A percentile compares a stretch with the other conserved stretches of the same genome.
phyloP scores from a whole-genome alignment of 2,797 vertebrate species.

The Sebastes matsubarae region DNA sequence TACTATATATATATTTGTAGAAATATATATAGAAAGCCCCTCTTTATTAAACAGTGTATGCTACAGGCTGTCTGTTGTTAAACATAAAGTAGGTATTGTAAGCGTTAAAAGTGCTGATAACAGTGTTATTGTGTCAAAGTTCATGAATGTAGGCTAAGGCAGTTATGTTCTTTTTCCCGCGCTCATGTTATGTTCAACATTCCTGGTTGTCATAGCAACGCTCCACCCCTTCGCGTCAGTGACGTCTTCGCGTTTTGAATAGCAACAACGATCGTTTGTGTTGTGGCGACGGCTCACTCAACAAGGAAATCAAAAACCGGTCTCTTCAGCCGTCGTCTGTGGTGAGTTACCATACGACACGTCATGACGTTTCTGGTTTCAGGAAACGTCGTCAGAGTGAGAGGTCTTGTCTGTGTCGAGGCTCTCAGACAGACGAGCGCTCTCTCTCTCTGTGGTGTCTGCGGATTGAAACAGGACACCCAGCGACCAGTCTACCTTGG shows the following conservation, averaged over 20 bases:
- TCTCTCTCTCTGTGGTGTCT: slow-evolving; percentile 1
- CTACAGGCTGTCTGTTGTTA: neutral
- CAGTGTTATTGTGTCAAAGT: slow-evolving; percentile 37
- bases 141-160: slow-evolving; percentile 18
- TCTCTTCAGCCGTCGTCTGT: neutral
- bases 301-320: neutral
- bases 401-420: slow-evolving; percentile 6
- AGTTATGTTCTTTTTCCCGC: slow-evolving; percentile 47
- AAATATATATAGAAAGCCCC: too few relatives aligned
- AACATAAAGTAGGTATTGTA: neutral
- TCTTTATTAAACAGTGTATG: neutral
- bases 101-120: neutral
- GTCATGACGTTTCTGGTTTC: neutral
- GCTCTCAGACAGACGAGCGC: neutral
- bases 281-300: neutral
- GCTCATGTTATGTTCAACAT: slow-evolving; percentile 79
- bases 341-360: neutral
- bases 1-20: too few relatives aligned
- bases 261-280: slow-evolving; percentile 55
- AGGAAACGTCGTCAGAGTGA: slow-evolving; percentile 36
- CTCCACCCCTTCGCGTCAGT: slow-evolving; percentile 74
- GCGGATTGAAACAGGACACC: slow-evolving; percentile 53
- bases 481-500: neutral
- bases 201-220: slow-evolving; percentile 77
- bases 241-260: slow-evolving; percentile 63